Evolutionary conservation across 2,113 vertebrate genomes (phyloP).

Genomic region (Struthidea cinerea): DNA sequence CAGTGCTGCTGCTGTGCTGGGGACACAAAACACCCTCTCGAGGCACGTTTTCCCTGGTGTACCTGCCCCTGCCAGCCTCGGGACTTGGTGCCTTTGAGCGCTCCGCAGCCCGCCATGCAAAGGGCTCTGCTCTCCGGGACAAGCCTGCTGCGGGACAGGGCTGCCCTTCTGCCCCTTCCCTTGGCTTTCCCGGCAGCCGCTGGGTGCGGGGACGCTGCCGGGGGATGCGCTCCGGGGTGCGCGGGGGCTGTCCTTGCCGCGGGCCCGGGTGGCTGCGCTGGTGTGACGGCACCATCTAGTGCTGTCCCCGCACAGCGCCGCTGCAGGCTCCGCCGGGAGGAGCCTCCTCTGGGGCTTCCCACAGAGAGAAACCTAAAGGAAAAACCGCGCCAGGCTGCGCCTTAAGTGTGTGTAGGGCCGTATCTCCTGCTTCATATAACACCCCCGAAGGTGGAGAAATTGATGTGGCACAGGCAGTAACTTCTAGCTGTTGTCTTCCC

Average conservation of each 20-base stretch:
- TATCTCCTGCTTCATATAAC: background rate
- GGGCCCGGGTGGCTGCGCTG: rapidly evolving
- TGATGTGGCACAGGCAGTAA: background rate
- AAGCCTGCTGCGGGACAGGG: background rate
- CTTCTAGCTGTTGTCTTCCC: background rate
- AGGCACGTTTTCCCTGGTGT: no score
- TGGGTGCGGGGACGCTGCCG: rapidly evolving
- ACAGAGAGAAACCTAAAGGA: background rate
- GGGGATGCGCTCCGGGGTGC: rapidly evolving
- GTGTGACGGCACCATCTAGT: constrained; percentile 12
- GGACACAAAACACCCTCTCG: background rate
- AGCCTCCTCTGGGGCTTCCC: rapidly evolving
- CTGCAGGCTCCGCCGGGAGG: background rate
- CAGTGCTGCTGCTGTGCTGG: background rate
- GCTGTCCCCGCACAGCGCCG: background rate
- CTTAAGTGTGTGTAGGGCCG: rapidly evolving
- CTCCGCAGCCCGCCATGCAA: rapidly evolving
- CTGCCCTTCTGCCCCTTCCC: background rate
- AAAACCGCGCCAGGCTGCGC: background rate
- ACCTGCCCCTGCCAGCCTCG: rapidly evolving
- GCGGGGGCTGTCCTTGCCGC: rapidly evolving
- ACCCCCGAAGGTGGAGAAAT: background rate
- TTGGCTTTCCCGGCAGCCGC: background rate
- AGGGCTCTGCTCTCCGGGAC: background rate
- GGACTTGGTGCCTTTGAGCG: rapidly evolving